Evolutionary conservation across 2,797 vertebrate species (phyloP).

Genomic region (Apogon talboti): DNA sequence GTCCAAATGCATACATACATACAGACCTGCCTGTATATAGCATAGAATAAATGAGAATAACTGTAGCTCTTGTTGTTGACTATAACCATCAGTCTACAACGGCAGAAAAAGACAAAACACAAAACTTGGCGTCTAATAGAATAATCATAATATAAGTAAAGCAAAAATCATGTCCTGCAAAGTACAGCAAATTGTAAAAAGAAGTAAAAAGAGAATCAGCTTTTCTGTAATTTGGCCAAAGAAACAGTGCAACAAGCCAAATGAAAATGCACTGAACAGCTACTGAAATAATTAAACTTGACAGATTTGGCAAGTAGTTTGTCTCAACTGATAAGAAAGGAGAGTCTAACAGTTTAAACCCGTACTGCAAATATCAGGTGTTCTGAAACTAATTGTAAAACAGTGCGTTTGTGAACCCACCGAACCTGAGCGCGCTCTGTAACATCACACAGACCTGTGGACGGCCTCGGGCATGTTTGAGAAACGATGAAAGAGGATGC

Average conservation of each 20-base stretch:
- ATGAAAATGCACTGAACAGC: background rate
- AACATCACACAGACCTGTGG: conserved; percentile 20
- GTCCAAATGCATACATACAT: too few species aligned
- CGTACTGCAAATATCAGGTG: background rate
- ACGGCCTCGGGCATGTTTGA: conserved; percentile 14
- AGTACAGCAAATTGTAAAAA: too few species aligned
- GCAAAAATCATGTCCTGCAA: too few species aligned
- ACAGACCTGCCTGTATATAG: too few species aligned
- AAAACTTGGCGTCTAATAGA: too few species aligned
- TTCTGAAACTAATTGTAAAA: background rate
- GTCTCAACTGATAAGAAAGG: background rate
- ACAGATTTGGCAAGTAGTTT: background rate
- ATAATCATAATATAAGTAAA: too few species aligned
- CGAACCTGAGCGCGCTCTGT: conserved; percentile 1
- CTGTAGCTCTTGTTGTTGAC: too few species aligned
- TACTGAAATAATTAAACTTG: background rate
- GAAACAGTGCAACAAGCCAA: background rate
- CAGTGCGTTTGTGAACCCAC: background rate
- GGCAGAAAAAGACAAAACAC: too few species aligned
- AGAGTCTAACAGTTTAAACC: background rate
- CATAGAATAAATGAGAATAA: too few species aligned
- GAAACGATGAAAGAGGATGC: conserved; percentile 18
- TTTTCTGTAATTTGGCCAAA: too few species aligned
- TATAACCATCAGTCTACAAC: too few species aligned
- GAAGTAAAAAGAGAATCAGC: too few species aligned